Evolutionary conservation across 92 coral and sea anemone genomes (phyloP).

Genomic region (Nematostella vectensis): DNA sequence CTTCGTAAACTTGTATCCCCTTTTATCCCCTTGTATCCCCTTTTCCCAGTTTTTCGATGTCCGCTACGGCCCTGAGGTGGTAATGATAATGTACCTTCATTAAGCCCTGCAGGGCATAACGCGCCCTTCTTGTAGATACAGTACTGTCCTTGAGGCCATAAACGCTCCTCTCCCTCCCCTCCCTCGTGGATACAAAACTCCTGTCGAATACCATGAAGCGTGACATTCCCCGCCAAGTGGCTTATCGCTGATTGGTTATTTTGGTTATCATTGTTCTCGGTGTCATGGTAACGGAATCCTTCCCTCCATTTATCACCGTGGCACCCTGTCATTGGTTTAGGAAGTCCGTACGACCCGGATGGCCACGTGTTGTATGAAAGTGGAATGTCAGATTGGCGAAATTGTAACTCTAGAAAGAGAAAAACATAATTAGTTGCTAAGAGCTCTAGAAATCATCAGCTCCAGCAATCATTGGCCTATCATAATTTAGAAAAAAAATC

Average conservation of each 20-base stretch:
- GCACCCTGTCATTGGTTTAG: slow-evolving; percentile 67
- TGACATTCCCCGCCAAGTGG: slow-evolving; percentile 61
- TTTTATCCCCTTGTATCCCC: too few species aligned
- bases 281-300: slow-evolving; percentile 82
- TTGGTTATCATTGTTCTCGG: slow-evolving; percentile 55
- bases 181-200: slow-evolving; percentile 60
- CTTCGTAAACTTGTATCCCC: too few species aligned
- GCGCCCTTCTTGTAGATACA: slow-evolving; percentile 62
- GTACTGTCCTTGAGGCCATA: slow-evolving; percentile 73
- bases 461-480: too few species aligned
- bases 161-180: slow-evolving; percentile 7
- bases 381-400: slow-evolving; percentile 10
- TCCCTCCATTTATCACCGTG: slow-evolving; percentile 61
- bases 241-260: slow-evolving; percentile 48
- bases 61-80: too few species aligned
- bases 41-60: too few species aligned
- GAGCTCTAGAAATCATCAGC: too few species aligned
- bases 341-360: slow-evolving; percentile 67
- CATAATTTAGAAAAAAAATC: too few species aligned
- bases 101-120: slow-evolving; percentile 56
- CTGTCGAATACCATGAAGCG: slow-evolving; percentile 59
- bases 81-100: too few species aligned
- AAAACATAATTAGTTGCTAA: slow-evolving; percentile 4
- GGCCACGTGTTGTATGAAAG: slow-evolving; percentile 49
- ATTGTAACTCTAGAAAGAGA: neutral